Evolutionary conservation across 2,113 vertebrate genomes (phyloP), one percentile per base, ranked within the genome.

Genomic region (Desmodus rotundus): DNA sequence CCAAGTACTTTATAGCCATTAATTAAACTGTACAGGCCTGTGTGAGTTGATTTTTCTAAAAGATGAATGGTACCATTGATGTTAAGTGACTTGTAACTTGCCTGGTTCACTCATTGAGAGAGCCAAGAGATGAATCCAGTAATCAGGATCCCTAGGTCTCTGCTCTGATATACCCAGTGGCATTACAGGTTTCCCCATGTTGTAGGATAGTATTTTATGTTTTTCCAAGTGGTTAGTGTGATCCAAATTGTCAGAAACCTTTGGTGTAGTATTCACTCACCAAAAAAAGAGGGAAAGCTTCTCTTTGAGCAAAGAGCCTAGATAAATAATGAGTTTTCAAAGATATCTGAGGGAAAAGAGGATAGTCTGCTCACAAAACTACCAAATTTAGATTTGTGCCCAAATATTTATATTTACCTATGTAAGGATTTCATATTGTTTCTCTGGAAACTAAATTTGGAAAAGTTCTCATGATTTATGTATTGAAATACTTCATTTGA

Each of bases 1-100:
- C 83, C 54, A 90, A 83, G 22, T 91, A 78, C 84, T 95, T 96
- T 86, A 80, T 92, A 93, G 91, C 81, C 81, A 67, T 70, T 94
- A 95, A 88, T 92, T 95, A 95, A 94, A 91, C 73, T 58, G 14
- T 61, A 38, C 38, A 85, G n/a, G 54, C 63, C 81, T 90, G 4
- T 96, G 82, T 93, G 94, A 80, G 67, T 19, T 95, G 78, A 73
- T 89, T 84, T 95, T 96, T 43, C 85, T 92, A 74, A 58, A 87
- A 94, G 76, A 86, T 73, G 52, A 84, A 19, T 67, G 41, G 45
- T 41, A 20, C 45, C 63, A 24, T 65, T 95, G 72, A 83, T 93
- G 43, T 43, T 38, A 85, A 92, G 38, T 96, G 76, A 92, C 84
- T 61, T 85, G 38, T 74, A 84, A 76, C 82, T 91, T 94, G 19